These are phyloP conservation scores for Drosophila mercatorum DNA, from an alignment of 2,888 invertebrate species.

Conservation along the genomic window DNA sequence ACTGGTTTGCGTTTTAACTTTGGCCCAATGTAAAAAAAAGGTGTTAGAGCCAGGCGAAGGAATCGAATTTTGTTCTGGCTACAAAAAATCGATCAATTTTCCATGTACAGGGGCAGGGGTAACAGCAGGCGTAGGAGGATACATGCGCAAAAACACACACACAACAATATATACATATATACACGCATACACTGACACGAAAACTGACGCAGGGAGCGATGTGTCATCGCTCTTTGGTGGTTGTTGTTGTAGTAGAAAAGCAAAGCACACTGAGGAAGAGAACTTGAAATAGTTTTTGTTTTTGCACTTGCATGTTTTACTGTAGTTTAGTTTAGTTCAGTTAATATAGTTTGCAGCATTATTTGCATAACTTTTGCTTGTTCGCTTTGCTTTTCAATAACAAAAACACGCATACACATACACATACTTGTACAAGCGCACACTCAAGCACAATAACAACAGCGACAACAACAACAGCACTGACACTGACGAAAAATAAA, in stretches of 20 bases:
- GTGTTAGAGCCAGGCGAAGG: conserved; percentile 49
- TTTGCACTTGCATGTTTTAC: conserved; percentile 23
- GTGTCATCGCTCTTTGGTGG: conserved; percentile 72
- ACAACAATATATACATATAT: conserved; percentile 23
- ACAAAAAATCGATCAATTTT: conserved; percentile 73
- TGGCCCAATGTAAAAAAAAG: conserved; percentile 45
- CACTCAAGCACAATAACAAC: conserved; percentile 65
- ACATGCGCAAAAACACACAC: conserved; percentile 66
- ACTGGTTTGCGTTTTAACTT: conserved; percentile 69
- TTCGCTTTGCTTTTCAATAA: conserved; percentile 56
- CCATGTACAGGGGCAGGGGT: conserved; percentile 27
- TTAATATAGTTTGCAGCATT: conserved; percentile 42
- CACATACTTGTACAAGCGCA: conserved; percentile 24
- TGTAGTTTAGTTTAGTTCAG: conserved; percentile 31
- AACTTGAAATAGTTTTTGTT: conserved; percentile 48
- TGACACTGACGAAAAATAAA: conserved; percentile 72
- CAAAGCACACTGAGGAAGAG: conserved; percentile 33
- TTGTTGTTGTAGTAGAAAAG: conserved; percentile 58
- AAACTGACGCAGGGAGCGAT: conserved; percentile 59
- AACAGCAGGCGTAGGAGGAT: conserved; percentile 52
- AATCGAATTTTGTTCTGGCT: conserved; percentile 50
- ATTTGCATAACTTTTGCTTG: conserved; percentile 68
- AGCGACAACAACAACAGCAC: conserved; percentile 51
- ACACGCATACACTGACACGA: conserved; percentile 28
- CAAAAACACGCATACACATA: conserved; percentile 54